Percentiles rank a stretch among this genome's conserved stretches.
These are phyloP conservation scores for Spinus olivaceus DNA, from an alignment of 2,797 vertebrate species.

Conservation along the genomic window DNA sequence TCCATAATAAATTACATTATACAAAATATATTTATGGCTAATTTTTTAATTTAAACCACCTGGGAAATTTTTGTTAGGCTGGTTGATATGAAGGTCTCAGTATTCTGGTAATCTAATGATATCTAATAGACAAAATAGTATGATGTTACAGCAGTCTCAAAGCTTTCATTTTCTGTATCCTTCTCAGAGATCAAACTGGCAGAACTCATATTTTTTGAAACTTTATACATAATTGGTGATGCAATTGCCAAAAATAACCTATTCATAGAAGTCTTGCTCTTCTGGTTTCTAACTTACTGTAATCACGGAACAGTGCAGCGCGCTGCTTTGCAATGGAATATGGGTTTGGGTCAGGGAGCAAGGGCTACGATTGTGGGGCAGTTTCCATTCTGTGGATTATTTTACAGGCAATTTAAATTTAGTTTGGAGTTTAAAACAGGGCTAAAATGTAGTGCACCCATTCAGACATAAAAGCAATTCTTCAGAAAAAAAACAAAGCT, in stretches of 20 bases:
- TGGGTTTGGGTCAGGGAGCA: conserved; percentile 64
- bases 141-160: conserved; percentile 60
- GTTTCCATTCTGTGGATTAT: conserved; percentile 70
- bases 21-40: conserved; percentile 68
- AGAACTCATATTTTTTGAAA: conserved; percentile 72
- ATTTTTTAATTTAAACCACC: conserved; percentile 66
- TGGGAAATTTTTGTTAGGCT: conserved; percentile 62
- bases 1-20: conserved; percentile 63
- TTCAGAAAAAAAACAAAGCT: not conserved
- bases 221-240: conserved; percentile 73
- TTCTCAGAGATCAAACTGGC: conserved; percentile 62
- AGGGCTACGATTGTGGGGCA: conserved; percentile 56
- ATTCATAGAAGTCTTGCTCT: conserved; percentile 67
- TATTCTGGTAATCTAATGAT: conserved; percentile 68
- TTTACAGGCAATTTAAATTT: conserved; percentile 71
- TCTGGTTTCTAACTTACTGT: conserved; percentile 72
- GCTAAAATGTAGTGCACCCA: not conserved
- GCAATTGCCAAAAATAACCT: conserved; percentile 74
- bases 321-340: conserved; percentile 56
- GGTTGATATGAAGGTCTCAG: conserved; percentile 55
- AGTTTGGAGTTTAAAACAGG: conserved; percentile 47
- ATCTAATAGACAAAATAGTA: conserved; percentile 70
- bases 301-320: conserved; percentile 65
- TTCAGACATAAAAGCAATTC: not conserved
- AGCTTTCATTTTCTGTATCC: conserved; percentile 61